phyloP scores from a whole-genome alignment of 2,113 vertebrate genomes.

The Albula glossodonta region DNA sequence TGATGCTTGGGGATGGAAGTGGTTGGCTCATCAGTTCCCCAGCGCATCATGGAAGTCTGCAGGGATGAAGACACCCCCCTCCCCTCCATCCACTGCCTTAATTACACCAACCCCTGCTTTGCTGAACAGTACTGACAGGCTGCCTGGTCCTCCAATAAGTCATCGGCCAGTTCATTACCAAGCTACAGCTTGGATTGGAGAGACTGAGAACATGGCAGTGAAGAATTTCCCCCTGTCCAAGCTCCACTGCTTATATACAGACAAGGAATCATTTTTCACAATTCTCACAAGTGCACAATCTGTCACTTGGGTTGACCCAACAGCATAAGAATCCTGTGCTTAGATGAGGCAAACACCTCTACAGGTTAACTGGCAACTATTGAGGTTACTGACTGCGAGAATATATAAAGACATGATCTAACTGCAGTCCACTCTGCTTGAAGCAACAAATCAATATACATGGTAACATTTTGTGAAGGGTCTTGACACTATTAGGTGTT shows the following conservation, averaged over 20 bases:
- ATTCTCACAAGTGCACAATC: background rate
- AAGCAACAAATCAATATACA: too few species aligned
- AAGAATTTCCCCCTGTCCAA: background rate
- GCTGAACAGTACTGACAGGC: background rate
- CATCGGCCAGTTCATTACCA: background rate
- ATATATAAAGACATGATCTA: too few species aligned
- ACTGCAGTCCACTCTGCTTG: too few species aligned
- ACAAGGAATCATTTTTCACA: background rate
- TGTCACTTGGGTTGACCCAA: background rate
- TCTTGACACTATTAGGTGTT: too few species aligned
- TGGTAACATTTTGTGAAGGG: too few species aligned
- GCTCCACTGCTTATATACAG: background rate
- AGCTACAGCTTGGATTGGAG: background rate
- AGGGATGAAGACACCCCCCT: background rate
- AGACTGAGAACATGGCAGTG: background rate
- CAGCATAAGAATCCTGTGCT: background rate
- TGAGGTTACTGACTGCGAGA: too few species aligned
- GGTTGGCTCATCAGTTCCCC: background rate
- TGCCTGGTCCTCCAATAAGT: background rate
- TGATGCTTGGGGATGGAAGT: too few species aligned
- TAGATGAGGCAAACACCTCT: background rate
- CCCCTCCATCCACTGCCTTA: background rate
- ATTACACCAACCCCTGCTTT: background rate
- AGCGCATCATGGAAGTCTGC: background rate
- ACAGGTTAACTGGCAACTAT: background rate